Evolutionary conservation across 2,888 invertebrate species (phyloP).

Genomic region (Drosophila buzzatii): DNA sequence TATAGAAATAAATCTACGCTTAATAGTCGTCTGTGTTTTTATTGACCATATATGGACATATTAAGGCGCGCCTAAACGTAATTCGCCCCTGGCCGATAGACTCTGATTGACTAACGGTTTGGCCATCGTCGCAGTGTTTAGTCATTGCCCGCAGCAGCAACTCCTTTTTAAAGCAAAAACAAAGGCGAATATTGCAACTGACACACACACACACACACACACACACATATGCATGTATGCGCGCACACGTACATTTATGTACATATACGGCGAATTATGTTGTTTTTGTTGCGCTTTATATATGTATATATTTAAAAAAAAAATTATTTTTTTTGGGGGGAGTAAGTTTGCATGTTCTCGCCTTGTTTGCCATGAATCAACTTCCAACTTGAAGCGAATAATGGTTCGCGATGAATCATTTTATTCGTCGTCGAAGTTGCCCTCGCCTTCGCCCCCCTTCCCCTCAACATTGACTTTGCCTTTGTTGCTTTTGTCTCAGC

Average conservation of each 20-base stretch:
- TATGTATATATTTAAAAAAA: too few relatives aligned
- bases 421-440: slow-evolving; percentile 22
- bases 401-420: slow-evolving; percentile 70
- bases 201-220: neutral
- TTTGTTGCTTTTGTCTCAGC: slow-evolving; percentile 30
- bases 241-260: slow-evolving; percentile 25
- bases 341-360: slow-evolving; percentile 54
- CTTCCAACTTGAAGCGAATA: slow-evolving; percentile 70
- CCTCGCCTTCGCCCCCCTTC: neutral
- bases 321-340: neutral
- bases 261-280: slow-evolving; percentile 50
- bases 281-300: slow-evolving; percentile 13
- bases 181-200: slow-evolving; percentile 49
- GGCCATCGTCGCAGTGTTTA: slow-evolving; percentile 23
- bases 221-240: neutral
- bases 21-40: slow-evolving; percentile 52
- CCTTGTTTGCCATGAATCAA: slow-evolving; percentile 74
- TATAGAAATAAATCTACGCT: slow-evolving; percentile 47
- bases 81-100: slow-evolving; percentile 33
- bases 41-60: slow-evolving; percentile 65
- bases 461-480: neutral
- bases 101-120: slow-evolving; percentile 35
- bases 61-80: slow-evolving; percentile 53
- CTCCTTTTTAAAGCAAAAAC: slow-evolving; percentile 45
- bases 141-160: slow-evolving; percentile 35